These are phyloP conservation scores for Spinibarbus caldwelli DNA, from an alignment of 2,797 vertebrate species.

Conservation along the genomic window DNA sequence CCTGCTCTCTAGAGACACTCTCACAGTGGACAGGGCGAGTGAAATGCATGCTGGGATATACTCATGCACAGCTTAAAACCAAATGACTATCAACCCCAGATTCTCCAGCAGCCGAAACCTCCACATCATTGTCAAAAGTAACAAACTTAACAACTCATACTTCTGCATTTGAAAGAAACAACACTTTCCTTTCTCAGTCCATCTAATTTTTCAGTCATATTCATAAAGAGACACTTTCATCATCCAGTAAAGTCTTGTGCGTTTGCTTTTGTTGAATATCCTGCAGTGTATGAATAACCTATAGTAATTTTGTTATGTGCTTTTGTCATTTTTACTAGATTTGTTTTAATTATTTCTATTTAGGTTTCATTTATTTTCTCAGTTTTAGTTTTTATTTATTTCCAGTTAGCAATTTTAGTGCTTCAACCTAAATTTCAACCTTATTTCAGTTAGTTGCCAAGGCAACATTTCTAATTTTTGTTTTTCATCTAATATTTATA, in stretches of 20 bases:
- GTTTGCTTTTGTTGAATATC: not conserved
- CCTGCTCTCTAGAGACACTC: slow-evolving; percentile 59
- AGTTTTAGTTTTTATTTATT: not conserved
- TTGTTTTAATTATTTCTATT: not conserved
- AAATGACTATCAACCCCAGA: slow-evolving; percentile 56
- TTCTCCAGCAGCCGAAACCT: slow-evolving; percentile 72
- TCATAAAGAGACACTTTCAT: not conserved
- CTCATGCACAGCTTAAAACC: slow-evolving; percentile 71
- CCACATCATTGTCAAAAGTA: slow-evolving; percentile 76
- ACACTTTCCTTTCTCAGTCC: not conserved
- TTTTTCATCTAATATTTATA: not conserved
- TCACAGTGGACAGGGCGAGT: slow-evolving; percentile 65
- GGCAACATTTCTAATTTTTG: not conserved
- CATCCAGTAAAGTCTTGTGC: not conserved
- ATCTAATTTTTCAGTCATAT: too few species aligned
- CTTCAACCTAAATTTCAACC: not conserved
- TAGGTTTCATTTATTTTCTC: not conserved
- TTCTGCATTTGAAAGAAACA: not conserved
- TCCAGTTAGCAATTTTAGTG: not conserved
- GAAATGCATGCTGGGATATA: slow-evolving; percentile 71
- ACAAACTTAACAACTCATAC: not conserved
- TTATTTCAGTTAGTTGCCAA: not conserved
- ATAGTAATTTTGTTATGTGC: not conserved
- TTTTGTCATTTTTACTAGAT: not conserved
- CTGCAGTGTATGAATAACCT: not conserved